Base-by-base conservation (phyloP, 2,113 vertebrate species). In the Bubo blakistoni region DNA sequence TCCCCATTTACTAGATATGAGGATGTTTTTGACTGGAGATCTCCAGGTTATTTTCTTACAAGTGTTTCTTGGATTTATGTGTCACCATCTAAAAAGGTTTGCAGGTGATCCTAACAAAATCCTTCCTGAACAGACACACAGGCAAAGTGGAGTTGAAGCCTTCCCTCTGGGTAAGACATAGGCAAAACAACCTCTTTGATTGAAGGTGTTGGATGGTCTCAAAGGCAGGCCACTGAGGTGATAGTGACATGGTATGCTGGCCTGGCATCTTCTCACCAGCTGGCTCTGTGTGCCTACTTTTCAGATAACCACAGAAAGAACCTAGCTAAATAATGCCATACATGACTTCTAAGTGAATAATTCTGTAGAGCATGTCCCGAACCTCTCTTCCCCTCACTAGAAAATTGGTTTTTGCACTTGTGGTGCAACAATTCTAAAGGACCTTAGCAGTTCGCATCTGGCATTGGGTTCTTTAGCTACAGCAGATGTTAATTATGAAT, bases 401-500 rank as follows among this genome's bases (percentile, higher is more conserved):
- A 96, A 96, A 96, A 55, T 59, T 0, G 3, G 7, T 29, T 40
- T 58, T 94, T 95, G 91, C 44, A 59, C 49, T 92, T 82, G 67
- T 76, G 67, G 20, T 88, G 29, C 57, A 63, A n/a, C 27, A 34
- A 8, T 46, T 92, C 59, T 13, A 92, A 79, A 26, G 6, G 49
- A 78, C 32, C 29, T 89, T 32, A 70, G 80, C 20, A 76, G 79
- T 81, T 93, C 1, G 9, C 85, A 51, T 67, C 49, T 95, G 80
- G 32, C 57, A 61, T 34, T 81, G 59, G 51, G 77, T 58, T 49
- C 38, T 90, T 94, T 49, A 83, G 73, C 59, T 81, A 54, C 19
- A 94, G 74, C 65, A 95, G 79, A 80, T 96, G 67, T 95, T 97
- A 90, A 94, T 96, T 95, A 81, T 91, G 69, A 96, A 92, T 87